Conservation (phyloP, 92 coral and sea anemone genomes). For the Siderastrea radians region DNA sequence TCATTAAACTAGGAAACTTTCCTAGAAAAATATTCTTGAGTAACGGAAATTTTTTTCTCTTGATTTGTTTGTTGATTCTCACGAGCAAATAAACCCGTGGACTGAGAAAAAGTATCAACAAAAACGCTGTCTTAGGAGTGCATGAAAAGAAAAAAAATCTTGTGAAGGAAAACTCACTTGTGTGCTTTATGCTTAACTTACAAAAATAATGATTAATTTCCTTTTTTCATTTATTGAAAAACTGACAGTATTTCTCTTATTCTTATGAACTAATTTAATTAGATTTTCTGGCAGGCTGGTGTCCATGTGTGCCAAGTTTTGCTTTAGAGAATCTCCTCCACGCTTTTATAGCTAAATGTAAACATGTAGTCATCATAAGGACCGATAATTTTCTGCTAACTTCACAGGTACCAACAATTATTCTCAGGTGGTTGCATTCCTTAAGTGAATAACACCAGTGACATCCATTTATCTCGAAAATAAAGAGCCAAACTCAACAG, state of each 20-base stretch:
- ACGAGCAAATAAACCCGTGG: too few relatives aligned
- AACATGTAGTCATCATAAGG: neutral
- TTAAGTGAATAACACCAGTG: neutral
- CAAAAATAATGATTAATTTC: too few relatives aligned
- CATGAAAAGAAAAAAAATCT: too few relatives aligned
- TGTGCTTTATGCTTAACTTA: too few relatives aligned
- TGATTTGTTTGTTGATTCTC: too few relatives aligned
- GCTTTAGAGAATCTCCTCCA: neutral
- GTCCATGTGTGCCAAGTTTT: neutral
- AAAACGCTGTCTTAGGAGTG: too few relatives aligned
- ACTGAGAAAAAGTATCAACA: too few relatives aligned
- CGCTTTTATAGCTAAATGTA: neutral
- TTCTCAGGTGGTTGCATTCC: conserved; percentile 20
- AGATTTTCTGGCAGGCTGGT: neutral
- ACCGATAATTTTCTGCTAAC: neutral
- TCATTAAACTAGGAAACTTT: too few relatives aligned
- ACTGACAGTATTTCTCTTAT: neutral
- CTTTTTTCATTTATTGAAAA: too few relatives aligned
- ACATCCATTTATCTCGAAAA: neutral
- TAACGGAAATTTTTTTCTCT: too few relatives aligned
- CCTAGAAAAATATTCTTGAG: too few relatives aligned
- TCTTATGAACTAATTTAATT: neutral
- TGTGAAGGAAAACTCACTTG: too few relatives aligned
- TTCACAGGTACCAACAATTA: conserved; percentile 3
- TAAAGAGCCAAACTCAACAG: neutral